These are phyloP conservation scores for Seladonia tumulorum DNA, from an alignment of 2,888 invertebrate genomes.

Conservation along the genomic window DNA sequence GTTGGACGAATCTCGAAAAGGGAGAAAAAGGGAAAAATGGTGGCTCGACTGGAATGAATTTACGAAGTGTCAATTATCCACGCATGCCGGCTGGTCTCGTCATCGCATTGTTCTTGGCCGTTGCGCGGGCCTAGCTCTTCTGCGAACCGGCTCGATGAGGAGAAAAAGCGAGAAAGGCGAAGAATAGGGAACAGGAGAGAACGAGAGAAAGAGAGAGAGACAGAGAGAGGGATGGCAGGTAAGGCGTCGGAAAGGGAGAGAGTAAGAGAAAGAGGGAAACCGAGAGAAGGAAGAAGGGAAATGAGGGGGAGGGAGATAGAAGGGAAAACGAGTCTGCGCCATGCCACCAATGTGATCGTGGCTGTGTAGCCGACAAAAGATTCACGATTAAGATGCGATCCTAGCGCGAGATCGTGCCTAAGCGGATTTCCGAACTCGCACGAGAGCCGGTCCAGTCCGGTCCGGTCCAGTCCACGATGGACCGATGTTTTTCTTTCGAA, in stretches of 20 bases:
- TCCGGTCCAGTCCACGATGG: slow-evolving; percentile 38
- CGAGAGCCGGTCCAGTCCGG: slow-evolving; percentile 26
- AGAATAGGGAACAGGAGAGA: slow-evolving; percentile 17
- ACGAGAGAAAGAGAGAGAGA: slow-evolving; percentile 32
- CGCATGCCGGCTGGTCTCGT: slow-evolving; percentile 63
- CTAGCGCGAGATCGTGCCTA: slow-evolving; percentile 64
- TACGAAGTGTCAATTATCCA: slow-evolving; percentile 66
- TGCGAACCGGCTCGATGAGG: slow-evolving; percentile 64
- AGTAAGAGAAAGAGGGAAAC: slow-evolving; percentile 48
- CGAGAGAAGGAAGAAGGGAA: slow-evolving; percentile 37
- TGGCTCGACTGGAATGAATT: slow-evolving; percentile 55
- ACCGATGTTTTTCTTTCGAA: slow-evolving; percentile 37
- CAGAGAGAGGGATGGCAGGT: slow-evolving; percentile 18
- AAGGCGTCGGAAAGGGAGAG: slow-evolving; percentile 38
- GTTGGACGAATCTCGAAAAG: not conserved
- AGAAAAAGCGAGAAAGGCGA: slow-evolving; percentile 49
- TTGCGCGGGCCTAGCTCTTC: slow-evolving; percentile 59
- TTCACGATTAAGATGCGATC: slow-evolving; percentile 72
- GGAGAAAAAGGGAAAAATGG: slow-evolving; percentile 44
- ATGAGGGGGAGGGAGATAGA: slow-evolving; percentile 66
- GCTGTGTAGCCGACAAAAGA: slow-evolving; percentile 69
- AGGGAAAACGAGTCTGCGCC: slow-evolving; percentile 81
- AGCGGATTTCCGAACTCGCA: slow-evolving; percentile 66
- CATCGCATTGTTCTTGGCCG: slow-evolving; percentile 71
- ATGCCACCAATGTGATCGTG: slow-evolving; percentile 77